phyloP scores from a whole-genome alignment of 1,140 invertebrate species.

The Phthorimaea operculella region DNA sequence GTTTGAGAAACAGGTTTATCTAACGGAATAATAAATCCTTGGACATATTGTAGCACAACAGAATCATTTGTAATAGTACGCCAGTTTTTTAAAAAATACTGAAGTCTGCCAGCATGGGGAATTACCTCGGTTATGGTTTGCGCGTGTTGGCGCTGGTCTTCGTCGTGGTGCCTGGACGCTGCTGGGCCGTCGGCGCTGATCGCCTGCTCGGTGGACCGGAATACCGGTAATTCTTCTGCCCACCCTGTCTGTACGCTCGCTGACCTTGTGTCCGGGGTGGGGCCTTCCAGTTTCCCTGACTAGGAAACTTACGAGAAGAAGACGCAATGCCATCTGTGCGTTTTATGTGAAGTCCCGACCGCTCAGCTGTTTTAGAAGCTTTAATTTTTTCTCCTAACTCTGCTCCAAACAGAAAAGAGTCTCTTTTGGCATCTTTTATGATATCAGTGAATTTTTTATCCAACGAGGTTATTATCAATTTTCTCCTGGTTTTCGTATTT shows the following conservation, averaged over 20 bases:
- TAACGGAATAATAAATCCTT: background rate
- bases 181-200: background rate
- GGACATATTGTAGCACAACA: background rate
- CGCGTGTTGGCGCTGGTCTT: background rate
- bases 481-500: constrained; percentile 5
- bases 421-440: constrained; percentile 4
- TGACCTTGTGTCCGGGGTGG: background rate
- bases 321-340: background rate
- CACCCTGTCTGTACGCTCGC: background rate
- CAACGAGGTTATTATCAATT: constrained; percentile 3
- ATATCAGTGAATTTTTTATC: constrained; percentile 2
- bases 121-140: background rate
- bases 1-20: background rate
- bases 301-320: background rate
- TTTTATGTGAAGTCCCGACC: background rate
- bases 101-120: background rate
- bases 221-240: background rate
- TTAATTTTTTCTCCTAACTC: constrained; percentile 6
- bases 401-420: constrained; percentile 1
- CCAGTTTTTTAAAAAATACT: background rate
- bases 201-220: background rate
- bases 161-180: background rate
- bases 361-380: constrained; percentile 2
- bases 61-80: background rate
- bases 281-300: constrained; percentile 5